Percentiles rank a stretch among this genome's conserved stretches.
phyloP scores from a whole-genome alignment of 2,888 invertebrate species.

The Asteroscopus sphinx region DNA sequence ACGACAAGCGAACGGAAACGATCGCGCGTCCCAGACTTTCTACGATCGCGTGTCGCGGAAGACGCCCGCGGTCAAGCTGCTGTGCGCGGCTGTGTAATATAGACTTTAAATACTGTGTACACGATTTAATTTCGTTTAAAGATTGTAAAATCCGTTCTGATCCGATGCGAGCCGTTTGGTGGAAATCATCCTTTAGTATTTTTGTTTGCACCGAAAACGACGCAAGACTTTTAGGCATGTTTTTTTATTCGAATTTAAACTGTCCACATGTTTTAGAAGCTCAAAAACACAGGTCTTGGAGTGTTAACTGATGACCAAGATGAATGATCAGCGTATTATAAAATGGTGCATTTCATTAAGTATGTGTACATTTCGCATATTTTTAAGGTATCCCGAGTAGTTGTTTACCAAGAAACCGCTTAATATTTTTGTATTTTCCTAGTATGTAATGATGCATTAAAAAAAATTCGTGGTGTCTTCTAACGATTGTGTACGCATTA shows the following conservation, averaged over 20 bases:
- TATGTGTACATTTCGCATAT: constrained; percentile 70
- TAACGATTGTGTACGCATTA: constrained; percentile 87
- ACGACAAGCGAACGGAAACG: too few relatives aligned
- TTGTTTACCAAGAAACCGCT: constrained; percentile 84
- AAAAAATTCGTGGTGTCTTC: constrained; percentile 82
- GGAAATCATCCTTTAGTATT: too few relatives aligned
- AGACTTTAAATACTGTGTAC: too few relatives aligned
- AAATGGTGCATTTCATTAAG: constrained; percentile 82
- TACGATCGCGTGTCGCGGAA: too few relatives aligned
- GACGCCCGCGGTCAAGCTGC: too few relatives aligned
- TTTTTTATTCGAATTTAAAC: not conserved
- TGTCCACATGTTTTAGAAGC: constrained; percentile 50
- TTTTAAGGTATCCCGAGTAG: constrained; percentile 75
- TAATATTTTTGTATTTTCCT: constrained; percentile 90
- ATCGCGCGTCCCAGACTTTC: too few relatives aligned
- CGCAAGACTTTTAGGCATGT: constrained; percentile 5
- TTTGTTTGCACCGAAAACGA: constrained; percentile 5
- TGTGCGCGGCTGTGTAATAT: too few relatives aligned
- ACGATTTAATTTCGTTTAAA: too few relatives aligned
- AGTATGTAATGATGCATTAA: constrained; percentile 83
- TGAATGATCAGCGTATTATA: constrained; percentile 69
- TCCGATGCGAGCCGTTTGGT: too few relatives aligned
- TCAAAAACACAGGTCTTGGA: constrained; percentile 74
- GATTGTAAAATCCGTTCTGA: too few relatives aligned
- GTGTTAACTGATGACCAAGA: constrained; percentile 80